phyloP scores from a whole-genome alignment of 2,797 vertebrate species.

The Cossypha heuglini region DNA sequence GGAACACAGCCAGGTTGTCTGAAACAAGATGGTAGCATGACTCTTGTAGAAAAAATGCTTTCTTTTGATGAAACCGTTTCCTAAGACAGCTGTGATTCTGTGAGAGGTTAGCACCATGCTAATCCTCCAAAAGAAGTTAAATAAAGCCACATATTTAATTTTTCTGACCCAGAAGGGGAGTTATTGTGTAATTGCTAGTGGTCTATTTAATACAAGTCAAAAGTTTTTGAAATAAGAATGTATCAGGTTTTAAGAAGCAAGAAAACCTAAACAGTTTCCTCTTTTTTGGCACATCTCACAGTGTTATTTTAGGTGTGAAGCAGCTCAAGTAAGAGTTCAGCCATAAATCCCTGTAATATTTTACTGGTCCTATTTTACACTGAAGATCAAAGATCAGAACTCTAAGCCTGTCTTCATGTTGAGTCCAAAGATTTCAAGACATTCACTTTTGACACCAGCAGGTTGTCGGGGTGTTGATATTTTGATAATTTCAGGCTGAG shows the following conservation, averaged over 20 bases:
- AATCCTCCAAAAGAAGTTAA: conserved; percentile 42
- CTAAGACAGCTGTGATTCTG: conserved; percentile 15
- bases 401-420: conserved; percentile 60
- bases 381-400: conserved; percentile 73
- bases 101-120: neutral
- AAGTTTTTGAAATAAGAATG: conserved; percentile 50
- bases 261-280: conserved; percentile 73
- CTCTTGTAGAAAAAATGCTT: conserved; percentile 33
- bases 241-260: conserved; percentile 72
- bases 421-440: conserved; percentile 64
- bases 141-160: conserved; percentile 58
- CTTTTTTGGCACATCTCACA: conserved; percentile 59
- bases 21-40: conserved; percentile 32
- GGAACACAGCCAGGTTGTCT: neutral
- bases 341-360: conserved; percentile 74
- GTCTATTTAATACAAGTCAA: conserved; percentile 61
- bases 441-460: conserved; percentile 73
- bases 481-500: conserved; percentile 70
- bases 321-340: conserved; percentile 70
- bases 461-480: conserved; percentile 71
- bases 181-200: conserved; percentile 47
- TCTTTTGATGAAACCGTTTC: conserved; percentile 40
- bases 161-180: conserved; percentile 22
- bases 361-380: conserved; percentile 71
- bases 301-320: conserved; percentile 82